Percentiles rank a stretch among this genome's conserved stretches.
These are phyloP conservation scores for Oriolus oriolus DNA, from an alignment of 2,113 vertebrate genomes.

Conservation along the genomic window DNA sequence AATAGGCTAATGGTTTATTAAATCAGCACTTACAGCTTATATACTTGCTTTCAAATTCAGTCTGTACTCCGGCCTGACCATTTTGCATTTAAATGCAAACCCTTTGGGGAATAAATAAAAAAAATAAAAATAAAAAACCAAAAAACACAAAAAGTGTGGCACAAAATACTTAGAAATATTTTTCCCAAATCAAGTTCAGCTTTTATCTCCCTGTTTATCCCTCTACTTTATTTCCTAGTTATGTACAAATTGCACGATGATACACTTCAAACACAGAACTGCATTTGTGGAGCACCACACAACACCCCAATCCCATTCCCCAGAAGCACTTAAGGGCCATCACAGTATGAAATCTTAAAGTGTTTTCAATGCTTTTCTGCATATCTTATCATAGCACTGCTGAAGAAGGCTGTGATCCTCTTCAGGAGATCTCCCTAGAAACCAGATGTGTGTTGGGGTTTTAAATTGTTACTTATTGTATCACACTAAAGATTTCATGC, in stretches of 20 bases:
- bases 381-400: background rate
- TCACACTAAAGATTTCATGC: background rate
- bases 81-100: background rate
- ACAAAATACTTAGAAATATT: background rate
- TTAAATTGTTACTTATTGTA: background rate
- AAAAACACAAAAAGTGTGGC: background rate
- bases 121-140: background rate
- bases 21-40: background rate
- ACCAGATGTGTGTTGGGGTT: background rate
- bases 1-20: background rate
- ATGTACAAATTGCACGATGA: background rate
- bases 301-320: background rate
- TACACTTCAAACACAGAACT: background rate
- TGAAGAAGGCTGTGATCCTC: background rate
- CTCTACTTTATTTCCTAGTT: background rate
- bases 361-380: background rate
- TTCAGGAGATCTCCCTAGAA: background rate
- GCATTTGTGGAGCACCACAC: background rate
- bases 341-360: background rate
- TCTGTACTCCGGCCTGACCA: background rate
- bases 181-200: background rate
- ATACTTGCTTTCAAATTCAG: background rate
- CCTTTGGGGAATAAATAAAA: background rate
- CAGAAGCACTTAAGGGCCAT: background rate
- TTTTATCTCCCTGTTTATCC: background rate